Evolutionary conservation across 2,888 invertebrate species (phyloP), one percentile per base, ranked within the genome.

Genomic region (Ennomos fuscantarius): DNA sequence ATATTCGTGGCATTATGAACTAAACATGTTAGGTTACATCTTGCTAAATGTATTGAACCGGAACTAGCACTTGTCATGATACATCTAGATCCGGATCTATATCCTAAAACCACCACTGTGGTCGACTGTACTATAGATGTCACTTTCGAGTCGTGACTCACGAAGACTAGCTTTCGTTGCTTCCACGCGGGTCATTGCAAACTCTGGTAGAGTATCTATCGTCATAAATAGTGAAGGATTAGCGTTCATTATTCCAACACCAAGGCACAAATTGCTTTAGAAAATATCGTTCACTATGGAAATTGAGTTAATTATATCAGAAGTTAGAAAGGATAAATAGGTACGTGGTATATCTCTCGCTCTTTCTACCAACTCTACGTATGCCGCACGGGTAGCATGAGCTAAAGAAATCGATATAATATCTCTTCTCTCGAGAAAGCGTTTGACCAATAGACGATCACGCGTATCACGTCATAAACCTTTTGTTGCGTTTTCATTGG

Each of bases 131-230:
- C 84, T 64, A 68, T 76, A 77, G 79, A 81, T 86, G 86, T 86
- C 85, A 85, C 86, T 86, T 86, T 85, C 84, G 63, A 83, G 78
- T 82, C 80, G 85, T 84, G 86, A 84, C 70, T 86, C 86, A 84
- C 86, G 85, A 86, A 78, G 77, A 72, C 78, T 72, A 72, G 82
- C 81, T 82, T 80, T 82, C 82, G 78, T 76, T 76, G 74, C 79
- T 64, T 66, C 66, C 53, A 57, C 61, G 54, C 61, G 64, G 66
- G 64, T 68, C 68, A 68, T 50, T 49, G 49, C 49, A 42, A 33
- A 49, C 53, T 59, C 47, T 43, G 41, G 46, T 42, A 49, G 24
- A 42, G 11, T 8, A 40, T 63, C 60, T 61, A 60, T 60, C 63
- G 49, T 65, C 63, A 65, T 68, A 82, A 81, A 80, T 81, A 70